These are phyloP conservation scores for Forpus xanthops DNA, from an alignment of 2,797 vertebrate genomes.

Conservation along the genomic window DNA sequence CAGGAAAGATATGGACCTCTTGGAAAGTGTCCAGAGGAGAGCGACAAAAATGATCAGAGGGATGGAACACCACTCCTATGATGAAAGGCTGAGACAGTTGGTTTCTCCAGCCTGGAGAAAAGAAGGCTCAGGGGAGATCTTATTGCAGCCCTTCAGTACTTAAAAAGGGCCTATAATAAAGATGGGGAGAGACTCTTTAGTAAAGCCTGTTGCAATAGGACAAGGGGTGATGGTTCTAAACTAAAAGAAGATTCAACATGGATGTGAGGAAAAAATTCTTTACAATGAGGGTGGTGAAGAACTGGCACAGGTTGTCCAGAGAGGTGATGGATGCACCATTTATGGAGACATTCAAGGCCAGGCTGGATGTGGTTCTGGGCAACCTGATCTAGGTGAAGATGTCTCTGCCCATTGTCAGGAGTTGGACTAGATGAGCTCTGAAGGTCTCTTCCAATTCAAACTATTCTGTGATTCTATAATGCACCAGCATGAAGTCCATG, in stretches of 20 bases:
- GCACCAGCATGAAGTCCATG: accelerated
- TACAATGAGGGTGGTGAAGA: background rate
- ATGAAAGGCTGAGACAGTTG: background rate
- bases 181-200: background rate
- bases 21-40: background rate
- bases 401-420: background rate
- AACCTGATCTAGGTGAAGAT: background rate
- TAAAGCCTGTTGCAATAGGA: background rate
- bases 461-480: background rate
- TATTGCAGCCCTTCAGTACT: background rate
- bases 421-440: background rate
- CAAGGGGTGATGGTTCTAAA: background rate
- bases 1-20: background rate
- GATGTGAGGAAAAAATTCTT: background rate
- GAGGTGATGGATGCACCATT: background rate
- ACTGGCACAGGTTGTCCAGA: background rate
- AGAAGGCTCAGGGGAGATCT: background rate
- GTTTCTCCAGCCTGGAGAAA: background rate
- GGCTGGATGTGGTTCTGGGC: background rate
- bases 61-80: background rate
- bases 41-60: background rate
- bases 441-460: background rate
- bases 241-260: background rate
- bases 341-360: background rate
- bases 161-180: background rate